Evolutionary conservation across 2,113 vertebrate species (phyloP), one percentile per base, ranked within the genome.

Genomic region (Myotis davidii): DNA sequence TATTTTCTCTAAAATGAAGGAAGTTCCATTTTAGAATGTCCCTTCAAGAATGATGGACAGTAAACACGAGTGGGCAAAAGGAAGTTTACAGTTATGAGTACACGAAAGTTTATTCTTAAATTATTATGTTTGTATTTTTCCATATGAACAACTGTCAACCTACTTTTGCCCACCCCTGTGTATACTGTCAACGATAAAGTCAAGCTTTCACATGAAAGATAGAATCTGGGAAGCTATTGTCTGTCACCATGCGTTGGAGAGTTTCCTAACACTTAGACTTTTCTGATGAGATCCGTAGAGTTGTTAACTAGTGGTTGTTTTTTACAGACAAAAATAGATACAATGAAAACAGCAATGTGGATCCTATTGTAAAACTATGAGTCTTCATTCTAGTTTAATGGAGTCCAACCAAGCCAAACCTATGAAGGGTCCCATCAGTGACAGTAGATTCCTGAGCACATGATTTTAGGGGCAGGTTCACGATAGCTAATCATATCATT

Each of bases 1-100:
- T 34, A 29, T 52, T 78, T 78, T 64, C 32, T 91, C 25, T 61
- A 56, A 91, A 82, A 77, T 69, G 25, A 90, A 34, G 83, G 42
- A 83, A 79, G 14, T 39, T 56, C 54, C 50, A 54, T 56, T 56
- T 54, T 79, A 79, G 50, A 79, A 79, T 14, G 29, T 61, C 77
- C 42, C 48, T 81, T 74, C 39, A 54, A 37, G 42, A 92, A 39
- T 29, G 64, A 72, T 10, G 37, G 48, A 65, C n/a, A 29, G 14
- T 1, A 3, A n/a, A 6, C 3, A 20, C 29, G 73, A 16, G 45
- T 11, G 10, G 29, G 48, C 48, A 52, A n/a, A 77, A 21, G 45
- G 50, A n/a, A 48, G 42, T 48, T 76, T 48, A 50, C 42, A 76
- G 73, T 6, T 76, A 29, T 50, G 73, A 50, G 45, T 6, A n/a